Base-by-base conservation (phyloP, 1,140 invertebrate species). In the Adoxophyes honmai region DNA sequence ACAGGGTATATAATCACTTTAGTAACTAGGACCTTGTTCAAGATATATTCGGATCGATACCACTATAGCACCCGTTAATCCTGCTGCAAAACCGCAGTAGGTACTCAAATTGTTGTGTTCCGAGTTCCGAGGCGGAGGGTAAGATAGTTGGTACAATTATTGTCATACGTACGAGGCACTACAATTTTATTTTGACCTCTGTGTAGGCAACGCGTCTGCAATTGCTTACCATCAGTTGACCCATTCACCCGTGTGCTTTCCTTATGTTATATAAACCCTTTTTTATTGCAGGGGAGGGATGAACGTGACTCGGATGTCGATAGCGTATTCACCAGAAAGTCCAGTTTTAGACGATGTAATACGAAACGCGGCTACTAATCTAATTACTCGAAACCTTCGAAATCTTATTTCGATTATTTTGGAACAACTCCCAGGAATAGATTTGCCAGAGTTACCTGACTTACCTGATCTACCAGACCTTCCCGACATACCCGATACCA, bases 291-390 rank as follows among this genome's bases (percentile, higher is more conserved):
- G 83, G 11, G 16, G 13, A 18, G 74, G 66, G 3, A 70, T 88
- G 73, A 79, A 81, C 58, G n/a, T 74, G 8, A 69, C 58, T 11
- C 21, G 70, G 44, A 18, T 88, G 15, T 79, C 83, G 0, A 63
- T 86, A 14, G 86, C 81, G 1, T 88, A 85, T 55, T 87, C 86
- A 6, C 86, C 86, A 13, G 57, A 62, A 7, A 87, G 75, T 44
- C 75, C 73, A 8, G 55, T 78, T 21, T 64, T 88, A 21, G 77
- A 86, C 1, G 73, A 81, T 21, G 75, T 88, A 0, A 42, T 88
- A 51, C 59, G 68, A 62, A 73, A 52, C 34, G 69, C 82, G 0
- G 51, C 73, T 0, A 52, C 70, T 4, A 78, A 83, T 58, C 63
- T 88, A 36, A 55, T 84, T 10, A 18, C 67, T 34, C 16, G 44